Evolutionary conservation across 2,888 invertebrate species (phyloP), one percentile per base, ranked within the genome.

Genomic region (Pristionchus maxplancki): DNA sequence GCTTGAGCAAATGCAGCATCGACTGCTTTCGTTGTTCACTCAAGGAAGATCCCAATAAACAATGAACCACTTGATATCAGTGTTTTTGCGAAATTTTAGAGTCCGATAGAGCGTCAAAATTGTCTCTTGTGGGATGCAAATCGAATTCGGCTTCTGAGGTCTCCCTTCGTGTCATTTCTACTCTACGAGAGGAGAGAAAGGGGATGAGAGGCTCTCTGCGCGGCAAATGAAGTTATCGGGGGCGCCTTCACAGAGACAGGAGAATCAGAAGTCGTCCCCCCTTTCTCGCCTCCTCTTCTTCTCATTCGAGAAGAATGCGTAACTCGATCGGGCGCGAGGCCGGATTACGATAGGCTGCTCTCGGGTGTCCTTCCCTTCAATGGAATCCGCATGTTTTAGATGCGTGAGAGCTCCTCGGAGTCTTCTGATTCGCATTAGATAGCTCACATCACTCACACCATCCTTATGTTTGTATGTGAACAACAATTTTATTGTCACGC

Each of bases 221-320:
- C 37, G 78, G 28, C 78, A 78, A 78, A 78, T 78, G 78, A 78
- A 78, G 78, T 78, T 78, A 78, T 78, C 78, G 44, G 71, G 71
- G 71, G 71, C 37, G 44, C 78, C 44, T 34, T 67, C 67, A 34
- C 78, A 44, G 20, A 78, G 78, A 78, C 78, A 78, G 78, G 78
- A 78, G 78, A 78, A 78, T 78, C 78, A 78, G n/a, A 78, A 78
- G 78, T 78, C 44, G 78, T 78, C 74, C 40, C 40, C 9, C n/a
- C 37, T 37, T 71, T 37, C 37, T 71, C 71, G 34, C 40, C 37
- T 17, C 71, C 20, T 34, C 71, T 71, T 71, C 37, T 71, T 37
- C 71, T 78, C 20, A 78, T 78, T 78, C 44, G 44, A 44, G 78
- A 78, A 44, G 44, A 78, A n/a, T n/a, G 78, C 44, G 78, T 78